Base-by-base conservation (phyloP, 2,888 invertebrate species). In the Drosophila subquinaria region DNA sequence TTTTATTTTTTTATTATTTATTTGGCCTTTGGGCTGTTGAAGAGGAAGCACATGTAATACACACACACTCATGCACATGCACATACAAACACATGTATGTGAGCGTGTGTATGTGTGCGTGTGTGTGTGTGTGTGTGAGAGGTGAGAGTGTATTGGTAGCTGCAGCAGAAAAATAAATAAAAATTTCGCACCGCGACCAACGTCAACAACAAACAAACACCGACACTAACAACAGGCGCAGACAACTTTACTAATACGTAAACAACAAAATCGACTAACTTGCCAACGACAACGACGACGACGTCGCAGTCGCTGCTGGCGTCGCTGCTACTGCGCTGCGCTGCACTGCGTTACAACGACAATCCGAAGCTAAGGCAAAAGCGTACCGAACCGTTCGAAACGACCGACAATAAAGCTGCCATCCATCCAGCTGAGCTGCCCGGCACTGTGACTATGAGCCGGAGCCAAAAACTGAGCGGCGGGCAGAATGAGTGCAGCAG, bases 381-480 rank as follows among this genome's bases (percentile, higher is more conserved):
- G 84, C 84, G 81, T 81, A 81, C 89, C 84, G 84, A 85, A 85
- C 84, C 89, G 84, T 85, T 89, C 84, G 84, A 89, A 85, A 89
- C 89, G 89, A 85, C 80, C 89, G 84, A 85, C 84, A 89, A 89
- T 85, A 89, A 85, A 85, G 84, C 89, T 87, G 83, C 83, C 89
- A 87, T 82, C 83, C 88, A 85, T 82, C 83, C 88, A 85, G 88
- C 88, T 79, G 82, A 85, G 82, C 80, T 84, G 80, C 82, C 77
- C 80, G 72, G 77, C 77, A 77, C 72, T 80, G 36, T 62, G 80
- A 76, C 77, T 77, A 80, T 77, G 77, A 79, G 80, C 76, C 66
- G 66, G 67, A 77, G 76, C 76, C 76, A 42, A 71, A 65, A 65
- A 63, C 76, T 75, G 82, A 85, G 85, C 85, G 82, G 79, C 85